These are phyloP conservation scores for Acronicta leporina DNA, from an alignment of 2,888 invertebrate genomes.

Conservation along the genomic window DNA sequence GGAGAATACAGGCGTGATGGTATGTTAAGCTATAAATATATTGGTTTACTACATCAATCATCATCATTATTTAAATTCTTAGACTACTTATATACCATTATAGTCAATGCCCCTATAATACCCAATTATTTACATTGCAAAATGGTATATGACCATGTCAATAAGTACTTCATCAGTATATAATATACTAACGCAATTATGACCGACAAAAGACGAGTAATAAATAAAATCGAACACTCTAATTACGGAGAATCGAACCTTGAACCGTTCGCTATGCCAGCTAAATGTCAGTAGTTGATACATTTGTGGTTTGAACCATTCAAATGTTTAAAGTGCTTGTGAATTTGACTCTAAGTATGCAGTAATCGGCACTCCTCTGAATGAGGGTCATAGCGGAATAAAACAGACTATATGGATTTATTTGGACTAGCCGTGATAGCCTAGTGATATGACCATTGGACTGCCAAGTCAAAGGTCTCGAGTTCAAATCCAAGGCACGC, in stretches of 20 bases:
- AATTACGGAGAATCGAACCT: conserved; percentile 51
- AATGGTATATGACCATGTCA: conserved; percentile 20
- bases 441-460: no score
- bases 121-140: conserved; percentile 18
- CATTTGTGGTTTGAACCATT: conserved; percentile 40
- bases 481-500: no score
- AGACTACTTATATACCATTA: background rate
- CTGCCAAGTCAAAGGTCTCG: no score
- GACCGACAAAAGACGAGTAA: conserved; percentile 41
- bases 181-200: conserved; percentile 38
- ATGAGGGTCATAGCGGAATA: background rate
- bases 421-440: no score
- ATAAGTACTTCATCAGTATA: conserved; percentile 17
- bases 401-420: no score
- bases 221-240: conserved; percentile 56
- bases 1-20: no score
- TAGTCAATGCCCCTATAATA: conserved; percentile 2
- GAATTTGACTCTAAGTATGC: conserved; percentile 27
- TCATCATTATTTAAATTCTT: no score
- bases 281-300: conserved; percentile 50
- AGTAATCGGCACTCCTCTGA: conserved; percentile 19
- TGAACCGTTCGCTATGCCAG: conserved; percentile 49
- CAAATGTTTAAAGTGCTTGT: conserved; percentile 31
- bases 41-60: no score
- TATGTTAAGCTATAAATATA: no score